Percentiles rank a stretch among this genome's conserved stretches.
These are phyloP conservation scores for Talpa occidentalis DNA, from an alignment of 2,113 vertebrate species.

Conservation along the genomic window DNA sequence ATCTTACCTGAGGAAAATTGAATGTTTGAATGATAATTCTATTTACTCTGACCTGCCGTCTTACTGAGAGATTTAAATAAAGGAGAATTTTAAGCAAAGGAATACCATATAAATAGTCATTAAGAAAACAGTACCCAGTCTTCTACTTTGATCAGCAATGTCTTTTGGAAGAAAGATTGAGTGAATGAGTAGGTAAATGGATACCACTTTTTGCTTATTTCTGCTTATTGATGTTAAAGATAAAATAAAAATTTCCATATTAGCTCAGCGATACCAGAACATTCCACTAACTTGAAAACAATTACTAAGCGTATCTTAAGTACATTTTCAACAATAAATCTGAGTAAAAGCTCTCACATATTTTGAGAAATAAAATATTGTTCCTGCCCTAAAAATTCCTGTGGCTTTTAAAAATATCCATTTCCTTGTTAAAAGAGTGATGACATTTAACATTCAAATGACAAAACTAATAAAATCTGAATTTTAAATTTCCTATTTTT, in stretches of 20 bases:
- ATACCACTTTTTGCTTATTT: neutral
- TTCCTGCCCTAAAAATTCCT: neutral
- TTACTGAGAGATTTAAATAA: neutral
- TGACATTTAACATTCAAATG: neutral
- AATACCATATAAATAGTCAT: neutral
- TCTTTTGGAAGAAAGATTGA: constrained; percentile 5
- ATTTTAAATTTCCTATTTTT: neutral
- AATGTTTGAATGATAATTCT: neutral
- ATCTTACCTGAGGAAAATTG: neutral
- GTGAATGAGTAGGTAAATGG: neutral
- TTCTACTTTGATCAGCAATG: neutral
- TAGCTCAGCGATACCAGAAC: neutral
- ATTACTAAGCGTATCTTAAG: neutral
- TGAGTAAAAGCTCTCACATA: neutral
- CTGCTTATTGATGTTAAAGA: neutral
- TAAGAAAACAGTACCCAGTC: neutral
- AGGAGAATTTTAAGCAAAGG: constrained; percentile 8
- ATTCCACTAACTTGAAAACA: neutral
- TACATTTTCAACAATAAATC: neutral
- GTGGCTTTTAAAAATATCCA: neutral
- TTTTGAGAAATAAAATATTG: constrained; percentile 28
- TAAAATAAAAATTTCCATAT: constrained; percentile 6
- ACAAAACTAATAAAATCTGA: neutral
- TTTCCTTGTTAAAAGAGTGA: neutral
- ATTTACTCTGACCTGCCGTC: neutral